Conservation (phyloP, 1,140 invertebrate species). For the Steinernema feltiae region DNA sequence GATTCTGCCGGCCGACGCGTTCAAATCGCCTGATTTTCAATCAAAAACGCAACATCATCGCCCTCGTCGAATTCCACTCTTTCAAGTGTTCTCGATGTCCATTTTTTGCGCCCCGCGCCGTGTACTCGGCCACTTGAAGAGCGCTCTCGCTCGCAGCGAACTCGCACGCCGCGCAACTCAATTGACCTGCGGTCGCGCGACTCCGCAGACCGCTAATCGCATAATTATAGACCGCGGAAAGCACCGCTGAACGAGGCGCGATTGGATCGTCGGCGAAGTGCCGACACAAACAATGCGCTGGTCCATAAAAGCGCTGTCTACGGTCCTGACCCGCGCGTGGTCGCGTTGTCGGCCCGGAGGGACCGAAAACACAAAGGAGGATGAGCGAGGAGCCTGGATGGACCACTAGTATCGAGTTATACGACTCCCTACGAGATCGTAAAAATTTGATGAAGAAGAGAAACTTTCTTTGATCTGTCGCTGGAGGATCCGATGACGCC, state of each 20-base stretch:
- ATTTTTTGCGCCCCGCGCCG: not conserved
- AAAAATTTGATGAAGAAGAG: conserved; percentile 1
- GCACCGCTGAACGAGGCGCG: not conserved
- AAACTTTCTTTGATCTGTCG: not conserved
- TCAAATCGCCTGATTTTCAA: not conserved
- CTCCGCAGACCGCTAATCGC: not conserved
- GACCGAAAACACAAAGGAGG: not conserved
- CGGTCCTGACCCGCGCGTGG: not conserved
- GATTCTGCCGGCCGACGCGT: too few relatives aligned
- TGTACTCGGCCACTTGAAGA: not conserved
- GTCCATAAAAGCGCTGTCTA: not conserved
- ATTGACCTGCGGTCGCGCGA: conserved; percentile 5
- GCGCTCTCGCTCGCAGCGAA: too few relatives aligned
- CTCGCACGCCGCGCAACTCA: not conserved
- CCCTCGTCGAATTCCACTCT: not conserved
- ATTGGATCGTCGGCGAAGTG: not conserved
- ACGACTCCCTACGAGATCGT: conserved; percentile 4
- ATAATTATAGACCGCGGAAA: conserved; percentile 6
- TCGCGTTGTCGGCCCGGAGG: not conserved
- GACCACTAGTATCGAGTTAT: conserved; percentile 10
- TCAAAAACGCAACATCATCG: not conserved
- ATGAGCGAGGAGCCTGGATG: too few relatives aligned
- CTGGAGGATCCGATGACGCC: not conserved
- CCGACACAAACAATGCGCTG: not conserved
- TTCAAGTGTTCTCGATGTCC: not conserved